These are phyloP conservation scores for Leptopilina boulardi DNA, from an alignment of 1,140 invertebrate genomes.

Conservation along the genomic window DNA sequence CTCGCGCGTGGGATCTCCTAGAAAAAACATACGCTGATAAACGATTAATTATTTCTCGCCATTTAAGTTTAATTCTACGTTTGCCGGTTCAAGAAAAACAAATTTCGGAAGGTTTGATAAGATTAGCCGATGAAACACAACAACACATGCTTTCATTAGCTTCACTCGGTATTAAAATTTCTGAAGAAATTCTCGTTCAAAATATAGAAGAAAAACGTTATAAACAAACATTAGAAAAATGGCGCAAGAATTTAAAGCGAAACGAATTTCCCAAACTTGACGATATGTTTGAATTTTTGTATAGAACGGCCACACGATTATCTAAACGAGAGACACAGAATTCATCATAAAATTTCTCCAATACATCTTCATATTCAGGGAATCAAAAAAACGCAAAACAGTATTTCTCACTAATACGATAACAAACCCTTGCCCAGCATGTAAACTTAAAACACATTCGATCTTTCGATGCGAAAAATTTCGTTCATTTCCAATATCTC, in stretches of 20 bases:
- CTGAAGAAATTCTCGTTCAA: conserved; percentile 35
- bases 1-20: conserved; percentile 33
- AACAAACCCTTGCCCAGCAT: neutral
- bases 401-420: neutral
- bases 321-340: neutral
- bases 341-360: too few species aligned
- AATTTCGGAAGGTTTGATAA: neutral
- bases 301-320: conserved; percentile 27
- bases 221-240: conserved; percentile 37
- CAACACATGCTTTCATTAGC: conserved; percentile 35
- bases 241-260: conserved; percentile 35
- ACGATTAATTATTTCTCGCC: conserved; percentile 23
- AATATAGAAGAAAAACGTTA: conserved; percentile 37
- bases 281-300: conserved; percentile 38
- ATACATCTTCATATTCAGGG: too few species aligned
- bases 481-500: neutral
- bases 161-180: conserved; percentile 23
- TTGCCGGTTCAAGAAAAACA: neutral
- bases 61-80: conserved; percentile 32
- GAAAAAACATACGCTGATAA: conserved; percentile 34
- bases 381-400: too few species aligned
- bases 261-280: conserved; percentile 33
- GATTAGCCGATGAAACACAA: conserved; percentile 37
- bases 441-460: conserved; percentile 32
- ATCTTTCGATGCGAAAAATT: conserved; percentile 41